A percentile compares a stretch with the other conserved stretches of the same genome.
These are phyloP conservation scores for Streblospio benedicti DNA, from an alignment of 1,140 invertebrate genomes.

Conservation along the genomic window DNA sequence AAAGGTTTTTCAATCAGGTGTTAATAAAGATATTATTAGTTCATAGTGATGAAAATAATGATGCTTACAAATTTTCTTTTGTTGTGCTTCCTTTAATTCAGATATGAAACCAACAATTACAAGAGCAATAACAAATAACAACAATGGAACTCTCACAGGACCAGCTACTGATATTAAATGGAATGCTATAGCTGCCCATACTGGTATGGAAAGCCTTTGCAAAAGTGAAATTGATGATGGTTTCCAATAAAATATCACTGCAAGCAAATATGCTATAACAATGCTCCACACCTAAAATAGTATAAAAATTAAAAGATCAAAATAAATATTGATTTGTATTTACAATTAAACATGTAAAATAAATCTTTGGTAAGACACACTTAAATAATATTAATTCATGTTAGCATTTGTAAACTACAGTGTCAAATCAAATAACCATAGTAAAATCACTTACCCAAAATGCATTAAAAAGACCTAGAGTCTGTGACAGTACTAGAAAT, in stretches of 20 bases:
- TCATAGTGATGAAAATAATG: too few species aligned
- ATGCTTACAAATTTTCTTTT: too few species aligned
- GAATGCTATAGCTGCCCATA: conserved; percentile 43
- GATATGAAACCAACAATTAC: conserved; percentile 44
- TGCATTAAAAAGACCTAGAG: conserved; percentile 40
- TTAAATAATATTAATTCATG: not conserved
- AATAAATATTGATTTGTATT: not conserved
- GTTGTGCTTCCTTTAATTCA: conserved; percentile 25
- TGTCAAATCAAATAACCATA: too few species aligned
- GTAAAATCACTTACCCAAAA: conserved; percentile 43
- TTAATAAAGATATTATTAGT: too few species aligned
- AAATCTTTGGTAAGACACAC: not conserved
- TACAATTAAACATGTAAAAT: not conserved
- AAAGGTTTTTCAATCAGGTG: too few species aligned
- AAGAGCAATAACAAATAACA: conserved; percentile 41
- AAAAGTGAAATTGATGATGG: conserved; percentile 26
- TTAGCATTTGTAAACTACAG: not conserved
- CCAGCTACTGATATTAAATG: conserved; percentile 46
- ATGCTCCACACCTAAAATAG: conserved; percentile 38
- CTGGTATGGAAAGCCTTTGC: conserved; percentile 34
- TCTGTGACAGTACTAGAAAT: conserved; percentile 31
- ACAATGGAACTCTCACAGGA: conserved; percentile 45
- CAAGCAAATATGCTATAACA: conserved; percentile 33
- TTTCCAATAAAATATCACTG: conserved; percentile 38
- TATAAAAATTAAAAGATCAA: not conserved